These are phyloP conservation scores for Nycticebus coucang DNA, from an alignment of 2,113 vertebrate species.

Conservation along the genomic window DNA sequence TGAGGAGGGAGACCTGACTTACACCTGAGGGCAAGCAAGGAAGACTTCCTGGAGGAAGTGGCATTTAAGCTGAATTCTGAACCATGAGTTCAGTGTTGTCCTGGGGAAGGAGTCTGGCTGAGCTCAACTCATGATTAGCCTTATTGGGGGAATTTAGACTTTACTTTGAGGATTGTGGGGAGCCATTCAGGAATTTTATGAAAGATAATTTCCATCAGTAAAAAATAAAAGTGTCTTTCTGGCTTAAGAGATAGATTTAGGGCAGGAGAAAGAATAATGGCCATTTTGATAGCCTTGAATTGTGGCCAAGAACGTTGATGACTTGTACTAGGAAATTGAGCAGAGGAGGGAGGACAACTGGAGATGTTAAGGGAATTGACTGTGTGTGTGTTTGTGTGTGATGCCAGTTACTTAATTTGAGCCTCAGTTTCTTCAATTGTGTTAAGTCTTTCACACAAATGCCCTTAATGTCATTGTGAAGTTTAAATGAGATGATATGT, in stretches of 20 bases:
- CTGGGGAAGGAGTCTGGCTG: neutral
- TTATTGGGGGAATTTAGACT: neutral
- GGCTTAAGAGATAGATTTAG: neutral
- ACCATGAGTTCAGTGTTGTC: neutral
- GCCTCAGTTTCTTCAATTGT: neutral
- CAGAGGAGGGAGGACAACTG: neutral
- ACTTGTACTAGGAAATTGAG: neutral
- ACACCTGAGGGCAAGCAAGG: neutral
- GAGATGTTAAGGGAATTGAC: neutral
- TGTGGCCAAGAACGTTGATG: too few relatives aligned
- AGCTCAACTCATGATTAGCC: neutral
- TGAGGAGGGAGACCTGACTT: neutral
- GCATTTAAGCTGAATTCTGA: neutral
- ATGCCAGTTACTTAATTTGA: fast-evolving
- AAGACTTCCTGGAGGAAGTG: neutral
- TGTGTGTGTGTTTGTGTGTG: fast-evolving
- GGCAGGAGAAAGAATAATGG: neutral
- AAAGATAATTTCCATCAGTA: neutral
- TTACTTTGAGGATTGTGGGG: neutral
- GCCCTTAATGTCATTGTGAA: neutral
- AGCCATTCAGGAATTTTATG: neutral
- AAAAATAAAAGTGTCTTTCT: neutral
- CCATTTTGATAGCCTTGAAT: too few relatives aligned
- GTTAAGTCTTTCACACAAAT: neutral
- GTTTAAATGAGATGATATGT: neutral